Evolutionary conservation across 2,888 invertebrate species (phyloP).

Genomic region (Prosapia bicincta): DNA sequence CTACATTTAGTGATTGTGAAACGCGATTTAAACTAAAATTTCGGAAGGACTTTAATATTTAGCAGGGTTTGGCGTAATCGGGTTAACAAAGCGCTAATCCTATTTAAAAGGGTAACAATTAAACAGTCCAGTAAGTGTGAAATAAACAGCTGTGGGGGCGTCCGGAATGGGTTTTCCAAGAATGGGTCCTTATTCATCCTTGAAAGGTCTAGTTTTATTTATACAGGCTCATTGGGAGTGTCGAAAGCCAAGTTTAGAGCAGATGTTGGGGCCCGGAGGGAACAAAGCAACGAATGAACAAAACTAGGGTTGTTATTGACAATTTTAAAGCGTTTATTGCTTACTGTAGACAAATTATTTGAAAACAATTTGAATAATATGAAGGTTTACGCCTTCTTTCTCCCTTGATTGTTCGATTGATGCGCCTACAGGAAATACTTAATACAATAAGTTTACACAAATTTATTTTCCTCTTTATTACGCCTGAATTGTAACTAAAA

Average conservation of each 20-base stretch:
- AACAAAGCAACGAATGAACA: too few species aligned
- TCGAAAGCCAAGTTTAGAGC: not conserved
- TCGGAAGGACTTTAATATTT: not conserved
- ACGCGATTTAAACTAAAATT: not conserved
- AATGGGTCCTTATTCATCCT: not conserved
- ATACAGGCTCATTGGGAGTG: not conserved
- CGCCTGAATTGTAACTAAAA: too few species aligned
- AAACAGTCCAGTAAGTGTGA: not conserved
- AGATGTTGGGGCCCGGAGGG: not conserved
- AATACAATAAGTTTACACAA: too few species aligned
- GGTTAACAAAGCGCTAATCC: not conserved
- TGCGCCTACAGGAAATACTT: too few species aligned
- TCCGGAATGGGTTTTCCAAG: not conserved
- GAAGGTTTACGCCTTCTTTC: too few species aligned
- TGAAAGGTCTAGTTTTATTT: not conserved
- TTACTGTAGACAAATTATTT: too few species aligned
- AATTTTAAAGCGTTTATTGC: too few species aligned
- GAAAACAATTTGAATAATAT: too few species aligned
- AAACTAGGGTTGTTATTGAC: too few species aligned
- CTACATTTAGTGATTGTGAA: not conserved
- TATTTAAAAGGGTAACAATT: constrained; percentile 2
- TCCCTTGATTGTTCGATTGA: too few species aligned
- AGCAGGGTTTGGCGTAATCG: not conserved
- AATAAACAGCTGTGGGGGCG: not conserved
- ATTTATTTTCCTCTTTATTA: too few species aligned